phyloP scores from a whole-genome alignment of 1,140 invertebrate genomes.

The Solenopsis invicta region DNA sequence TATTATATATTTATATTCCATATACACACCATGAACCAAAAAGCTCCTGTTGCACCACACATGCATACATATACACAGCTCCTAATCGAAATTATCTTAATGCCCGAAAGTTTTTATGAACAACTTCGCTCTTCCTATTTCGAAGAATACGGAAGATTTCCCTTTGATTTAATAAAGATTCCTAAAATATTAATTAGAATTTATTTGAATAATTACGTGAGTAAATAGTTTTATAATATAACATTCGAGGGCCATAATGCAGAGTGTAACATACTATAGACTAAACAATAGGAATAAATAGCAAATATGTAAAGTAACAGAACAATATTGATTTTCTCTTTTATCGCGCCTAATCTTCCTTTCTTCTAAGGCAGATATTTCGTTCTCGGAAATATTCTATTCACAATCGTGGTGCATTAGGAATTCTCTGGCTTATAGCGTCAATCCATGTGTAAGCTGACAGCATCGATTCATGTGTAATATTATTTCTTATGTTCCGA shows the following conservation, averaged over 20 bases:
- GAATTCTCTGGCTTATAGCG: constrained; percentile 70
- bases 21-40: constrained; percentile 71
- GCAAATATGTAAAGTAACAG: constrained; percentile 37
- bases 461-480: constrained; percentile 43
- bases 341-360: neutral
- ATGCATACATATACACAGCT: neutral
- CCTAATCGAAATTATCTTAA: constrained; percentile 39
- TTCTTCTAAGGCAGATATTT: constrained; percentile 16
- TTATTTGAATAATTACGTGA: neutral
- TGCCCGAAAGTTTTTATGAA: constrained; percentile 24
- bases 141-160: neutral
- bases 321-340: neutral
- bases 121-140: neutral
- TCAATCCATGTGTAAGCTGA: constrained; percentile 57
- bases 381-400: constrained; percentile 10
- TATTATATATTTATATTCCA: constrained; percentile 65
- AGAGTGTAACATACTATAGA: constrained; percentile 32
- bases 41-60: constrained; percentile 70
- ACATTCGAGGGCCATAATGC: constrained; percentile 26
- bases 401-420: constrained; percentile 61
- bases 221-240: constrained; percentile 39
- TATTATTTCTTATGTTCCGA: constrained; percentile 60
- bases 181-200: constrained; percentile 10
- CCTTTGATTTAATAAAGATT: constrained; percentile 6
- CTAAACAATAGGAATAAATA: constrained; percentile 41